Base-by-base conservation (phyloP, 2,797 vertebrate species). In the Rhodeus uyekii region DNA sequence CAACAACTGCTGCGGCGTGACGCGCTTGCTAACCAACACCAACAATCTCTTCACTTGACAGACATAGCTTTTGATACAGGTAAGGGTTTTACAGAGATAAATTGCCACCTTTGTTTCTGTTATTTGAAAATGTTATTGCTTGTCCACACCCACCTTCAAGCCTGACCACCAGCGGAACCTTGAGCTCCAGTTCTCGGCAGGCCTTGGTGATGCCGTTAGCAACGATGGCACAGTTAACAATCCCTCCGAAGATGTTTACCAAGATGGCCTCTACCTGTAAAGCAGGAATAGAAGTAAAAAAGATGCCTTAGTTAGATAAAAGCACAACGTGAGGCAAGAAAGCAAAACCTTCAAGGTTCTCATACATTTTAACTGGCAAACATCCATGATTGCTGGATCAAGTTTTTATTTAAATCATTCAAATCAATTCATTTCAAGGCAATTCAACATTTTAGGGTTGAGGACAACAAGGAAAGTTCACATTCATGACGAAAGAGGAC, bases 181-280 rank as follows among this genome's bases (percentile, higher is more conserved):
- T 98, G 22, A 99, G 95, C 91, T 96, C 95, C 24, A 99, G 95
- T 84, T 99, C 98, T 68, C 92, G 93, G 88, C 98, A 98, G 36
- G 98, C 98, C 90, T 97, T 98, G 88, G 97, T 99, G 88, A 99
- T 99, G 2, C 98, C 98, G 0, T 98, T 99, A 89, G 98, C 98
- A 53, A 99, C 96, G 88, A 99, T 98, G 89, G 97, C 97, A 86
- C 98, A 99, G 92, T 99, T 99, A 84, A 99, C 98, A 0, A 99
- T 99, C 32, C 98, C 98, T 10, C 97, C 98, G 58, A 99, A 99
- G 82, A 99, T 99, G 89, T 99, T 99, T 7, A 99, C 96, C 24
- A 99, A 93, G 87, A 99, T 98, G 83, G 97, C 98, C 92, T 99
- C 96, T 74, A 99, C 98, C 98, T 99, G 89, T n/a, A 36, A 69